Conservation (phyloP, 2,888 invertebrate genomes). For the Pollenia amentaria region DNA sequence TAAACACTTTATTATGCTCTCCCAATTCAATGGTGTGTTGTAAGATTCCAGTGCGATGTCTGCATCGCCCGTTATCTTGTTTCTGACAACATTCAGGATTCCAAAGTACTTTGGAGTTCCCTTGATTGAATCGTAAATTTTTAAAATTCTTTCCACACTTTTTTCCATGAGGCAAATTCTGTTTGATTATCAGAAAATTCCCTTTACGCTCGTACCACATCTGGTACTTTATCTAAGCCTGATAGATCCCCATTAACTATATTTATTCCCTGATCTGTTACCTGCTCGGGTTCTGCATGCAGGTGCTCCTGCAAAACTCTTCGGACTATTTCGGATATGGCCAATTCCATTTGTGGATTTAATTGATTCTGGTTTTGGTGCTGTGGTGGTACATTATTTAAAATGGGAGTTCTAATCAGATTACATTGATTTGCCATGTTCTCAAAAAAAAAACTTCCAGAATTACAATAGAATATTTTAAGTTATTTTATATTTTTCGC, state of each 20-base stretch:
- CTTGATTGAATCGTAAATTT: background rate
- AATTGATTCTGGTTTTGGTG: background rate
- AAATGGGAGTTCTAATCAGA: background rate
- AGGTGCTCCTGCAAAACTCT: no score
- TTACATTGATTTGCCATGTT: background rate
- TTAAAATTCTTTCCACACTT: background rate
- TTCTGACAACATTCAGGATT: background rate
- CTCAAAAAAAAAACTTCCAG: no score
- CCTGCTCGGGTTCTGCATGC: no score
- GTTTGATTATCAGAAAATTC: background rate
- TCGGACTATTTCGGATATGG: no score
- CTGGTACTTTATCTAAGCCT: background rate
- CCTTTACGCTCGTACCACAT: background rate
- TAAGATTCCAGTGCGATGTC: background rate
- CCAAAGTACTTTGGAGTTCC: background rate
- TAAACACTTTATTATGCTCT: constrained; percentile 35
- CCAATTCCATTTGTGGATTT: background rate
- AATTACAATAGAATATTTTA: no score
- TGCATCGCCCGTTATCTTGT: background rate
- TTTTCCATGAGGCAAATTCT: constrained; percentile 1
- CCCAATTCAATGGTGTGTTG: constrained; percentile 10
- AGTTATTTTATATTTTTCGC: no score
- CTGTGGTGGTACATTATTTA: background rate
- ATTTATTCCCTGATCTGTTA: no score
- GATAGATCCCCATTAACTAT: no score